Percentiles rank a stretch among this genome's conserved stretches.
phyloP scores from a whole-genome alignment of 2,113 vertebrate genomes.

The Mellivora capensis region DNA sequence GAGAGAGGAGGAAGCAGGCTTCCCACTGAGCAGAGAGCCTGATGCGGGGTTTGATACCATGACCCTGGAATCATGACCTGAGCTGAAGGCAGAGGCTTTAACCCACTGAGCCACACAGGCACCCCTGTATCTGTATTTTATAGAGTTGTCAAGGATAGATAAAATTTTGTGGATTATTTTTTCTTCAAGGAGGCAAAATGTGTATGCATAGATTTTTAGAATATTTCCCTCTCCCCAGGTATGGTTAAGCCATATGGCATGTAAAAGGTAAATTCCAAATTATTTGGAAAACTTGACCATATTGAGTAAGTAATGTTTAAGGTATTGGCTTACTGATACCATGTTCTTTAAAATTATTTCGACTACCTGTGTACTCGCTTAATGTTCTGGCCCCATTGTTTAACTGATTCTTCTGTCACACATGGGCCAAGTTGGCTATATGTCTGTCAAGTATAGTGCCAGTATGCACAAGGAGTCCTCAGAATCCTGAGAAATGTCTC shows the following conservation, averaged over 20 bases:
- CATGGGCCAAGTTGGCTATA: not conserved
- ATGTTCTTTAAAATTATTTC: not conserved
- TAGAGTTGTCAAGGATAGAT: not conserved
- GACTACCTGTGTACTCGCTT: not conserved
- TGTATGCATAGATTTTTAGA: not conserved
- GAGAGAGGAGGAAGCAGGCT: too few relatives aligned
- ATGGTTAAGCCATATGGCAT: not conserved
- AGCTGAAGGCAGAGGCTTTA: too few relatives aligned
- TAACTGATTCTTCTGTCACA: not conserved
- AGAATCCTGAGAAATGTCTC: not conserved
- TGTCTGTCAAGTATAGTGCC: not conserved
- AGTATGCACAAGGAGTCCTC: not conserved
- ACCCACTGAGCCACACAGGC: too few relatives aligned
- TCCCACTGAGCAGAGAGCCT: too few relatives aligned
- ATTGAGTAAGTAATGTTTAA: not conserved
- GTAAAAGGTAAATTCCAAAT: not conserved
- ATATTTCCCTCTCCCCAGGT: not conserved
- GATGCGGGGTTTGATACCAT: too few relatives aligned
- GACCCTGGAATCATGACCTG: too few relatives aligned
- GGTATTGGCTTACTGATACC: not conserved
- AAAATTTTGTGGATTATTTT: not conserved
- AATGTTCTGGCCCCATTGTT: not conserved
- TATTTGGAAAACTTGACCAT: not conserved
- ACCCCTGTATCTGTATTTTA: not conserved
- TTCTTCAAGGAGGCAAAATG: not conserved